Conservation (phyloP, 1,140 invertebrate species). For the Trichonephila inaurata region DNA sequence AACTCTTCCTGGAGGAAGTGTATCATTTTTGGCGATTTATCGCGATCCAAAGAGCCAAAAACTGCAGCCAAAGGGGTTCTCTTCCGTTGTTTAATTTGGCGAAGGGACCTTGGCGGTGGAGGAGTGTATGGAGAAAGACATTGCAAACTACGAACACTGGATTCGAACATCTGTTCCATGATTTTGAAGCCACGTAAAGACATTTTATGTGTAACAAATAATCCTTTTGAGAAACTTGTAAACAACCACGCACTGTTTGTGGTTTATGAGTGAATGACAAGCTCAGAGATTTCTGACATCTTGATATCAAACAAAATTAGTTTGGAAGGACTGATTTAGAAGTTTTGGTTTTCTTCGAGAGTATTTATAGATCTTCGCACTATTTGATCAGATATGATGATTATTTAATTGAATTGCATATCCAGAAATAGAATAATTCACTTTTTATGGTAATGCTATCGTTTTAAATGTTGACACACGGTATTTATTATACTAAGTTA, state of each 20-base stretch:
- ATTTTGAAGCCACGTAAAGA: constrained; percentile 66
- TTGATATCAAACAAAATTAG: not conserved
- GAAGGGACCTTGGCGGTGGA: constrained; percentile 33
- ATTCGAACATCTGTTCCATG: constrained; percentile 72
- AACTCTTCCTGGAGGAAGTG: constrained; percentile 57
- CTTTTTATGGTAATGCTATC: too few relatives aligned
- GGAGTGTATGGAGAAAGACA: constrained; percentile 60
- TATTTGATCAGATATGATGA: too few relatives aligned
- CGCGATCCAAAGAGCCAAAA: constrained; percentile 53
- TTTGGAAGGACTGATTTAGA: too few relatives aligned
- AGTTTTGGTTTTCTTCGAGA: too few relatives aligned
- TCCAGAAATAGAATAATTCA: too few relatives aligned
- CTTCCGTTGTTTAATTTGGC: constrained; percentile 68
- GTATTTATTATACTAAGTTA: too few relatives aligned
- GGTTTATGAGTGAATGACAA: not conserved
- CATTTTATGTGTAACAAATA: constrained; percentile 18
- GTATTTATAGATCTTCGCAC: too few relatives aligned
- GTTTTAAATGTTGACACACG: too few relatives aligned
- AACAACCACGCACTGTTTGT: not conserved
- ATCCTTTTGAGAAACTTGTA: not conserved
- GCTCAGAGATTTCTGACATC: not conserved
- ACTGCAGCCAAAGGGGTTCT: constrained; percentile 49
- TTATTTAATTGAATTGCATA: too few relatives aligned
- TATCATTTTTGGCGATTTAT: constrained; percentile 52
- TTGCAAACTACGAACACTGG: constrained; percentile 65